These are phyloP conservation scores for Galeruca laticollis DNA, from an alignment of 2,888 invertebrate genomes.

Conservation along the genomic window DNA sequence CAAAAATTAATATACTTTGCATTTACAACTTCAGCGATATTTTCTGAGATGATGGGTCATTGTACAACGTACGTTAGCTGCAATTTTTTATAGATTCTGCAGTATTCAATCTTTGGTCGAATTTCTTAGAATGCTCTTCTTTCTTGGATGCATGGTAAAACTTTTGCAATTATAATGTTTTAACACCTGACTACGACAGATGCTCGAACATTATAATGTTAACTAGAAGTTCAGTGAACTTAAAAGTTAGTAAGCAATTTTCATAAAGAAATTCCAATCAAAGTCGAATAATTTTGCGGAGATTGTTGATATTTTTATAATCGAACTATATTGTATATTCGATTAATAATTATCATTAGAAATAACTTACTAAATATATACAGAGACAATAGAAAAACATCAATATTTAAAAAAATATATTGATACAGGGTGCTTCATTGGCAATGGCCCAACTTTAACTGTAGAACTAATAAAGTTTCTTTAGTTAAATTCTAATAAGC, in stretches of 20 bases:
- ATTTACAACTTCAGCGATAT: background rate
- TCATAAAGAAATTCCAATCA: conserved; percentile 14
- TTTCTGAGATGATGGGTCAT: conserved; percentile 15
- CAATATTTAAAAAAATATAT: no score
- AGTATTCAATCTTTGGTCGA: conserved; percentile 34
- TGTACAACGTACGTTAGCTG: background rate
- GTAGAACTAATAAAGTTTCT: no score
- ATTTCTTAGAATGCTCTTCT: conserved; percentile 33
- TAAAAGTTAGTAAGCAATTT: conserved; percentile 22
- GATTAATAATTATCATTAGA: background rate
- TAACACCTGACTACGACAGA: conserved; percentile 36
- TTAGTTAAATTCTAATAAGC: no score
- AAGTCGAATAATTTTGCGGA: conserved; percentile 12
- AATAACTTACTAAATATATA: no score
- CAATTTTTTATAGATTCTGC: conserved; percentile 40
- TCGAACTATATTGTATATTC: background rate
- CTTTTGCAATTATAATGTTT: conserved; percentile 34
- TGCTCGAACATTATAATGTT: conserved; percentile 3
- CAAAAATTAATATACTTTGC: no score
- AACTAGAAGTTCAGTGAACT: conserved; percentile 31
- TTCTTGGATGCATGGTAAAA: conserved; percentile 23
- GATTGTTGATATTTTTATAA: background rate
- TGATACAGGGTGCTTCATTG: no score
- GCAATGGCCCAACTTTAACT: no score
- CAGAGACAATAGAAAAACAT: no score